phyloP scores from a whole-genome alignment of 2,113 vertebrate genomes.

The Rousettus leschenaultii region DNA sequence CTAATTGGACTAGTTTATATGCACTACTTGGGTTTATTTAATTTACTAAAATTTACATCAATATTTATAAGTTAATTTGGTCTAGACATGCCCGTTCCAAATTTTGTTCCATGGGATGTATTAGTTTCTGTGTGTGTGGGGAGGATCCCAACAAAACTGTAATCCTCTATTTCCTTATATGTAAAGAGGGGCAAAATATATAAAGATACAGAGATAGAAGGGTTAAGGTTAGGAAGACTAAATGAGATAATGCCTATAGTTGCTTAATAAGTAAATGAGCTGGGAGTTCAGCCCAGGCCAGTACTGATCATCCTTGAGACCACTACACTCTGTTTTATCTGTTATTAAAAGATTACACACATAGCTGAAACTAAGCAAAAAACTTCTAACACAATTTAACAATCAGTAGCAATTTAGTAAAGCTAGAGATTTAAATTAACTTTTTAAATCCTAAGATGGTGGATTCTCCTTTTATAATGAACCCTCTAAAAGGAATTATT shows the following conservation, averaged over 20 bases:
- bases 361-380: background rate
- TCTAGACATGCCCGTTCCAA: background rate
- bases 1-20: background rate
- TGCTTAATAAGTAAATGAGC: background rate
- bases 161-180: background rate
- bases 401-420: background rate
- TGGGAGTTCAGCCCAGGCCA: background rate
- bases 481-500: background rate
- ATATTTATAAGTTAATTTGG: background rate
- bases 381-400: background rate
- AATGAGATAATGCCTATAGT: background rate
- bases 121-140: background rate
- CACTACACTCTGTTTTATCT: background rate
- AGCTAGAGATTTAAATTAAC: background rate
- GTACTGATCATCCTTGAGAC: background rate
- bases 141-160: background rate
- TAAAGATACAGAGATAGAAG: background rate
- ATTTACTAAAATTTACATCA: background rate
- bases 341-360: slow-evolving; percentile 4
- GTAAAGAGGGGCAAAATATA: background rate
- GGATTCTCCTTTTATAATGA: background rate
- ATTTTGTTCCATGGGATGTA: background rate
- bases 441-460: background rate
- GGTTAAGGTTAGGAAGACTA: background rate
- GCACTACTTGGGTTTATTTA: background rate